These are phyloP conservation scores for Xylophagus ater DNA, from an alignment of 2,888 invertebrate genomes.

Conservation along the genomic window DNA sequence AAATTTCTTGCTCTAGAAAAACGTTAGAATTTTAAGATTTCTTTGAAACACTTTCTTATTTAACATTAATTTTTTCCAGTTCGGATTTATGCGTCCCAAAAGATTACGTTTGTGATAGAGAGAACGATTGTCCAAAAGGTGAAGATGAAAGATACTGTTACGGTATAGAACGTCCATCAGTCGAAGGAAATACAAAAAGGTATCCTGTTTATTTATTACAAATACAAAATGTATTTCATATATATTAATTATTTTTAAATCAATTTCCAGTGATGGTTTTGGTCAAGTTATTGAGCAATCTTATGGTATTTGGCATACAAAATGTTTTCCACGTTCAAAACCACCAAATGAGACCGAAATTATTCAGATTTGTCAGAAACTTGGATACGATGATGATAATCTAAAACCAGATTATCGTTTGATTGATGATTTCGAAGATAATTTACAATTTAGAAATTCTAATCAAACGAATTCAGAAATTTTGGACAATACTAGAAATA, in stretches of 20 bases:
- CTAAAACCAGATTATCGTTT: conserved; percentile 30
- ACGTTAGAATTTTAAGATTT: too few species aligned
- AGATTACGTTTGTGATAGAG: conserved; percentile 69
- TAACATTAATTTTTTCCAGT: conserved; percentile 20
- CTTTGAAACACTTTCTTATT: too few species aligned
- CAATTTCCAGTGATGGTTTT: conserved; percentile 41
- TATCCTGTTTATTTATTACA: conserved; percentile 1
- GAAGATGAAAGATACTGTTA: conserved; percentile 62
- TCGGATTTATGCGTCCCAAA: conserved; percentile 51
- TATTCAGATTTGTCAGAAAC: conserved; percentile 45
- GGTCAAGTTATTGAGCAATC: conserved; percentile 56
- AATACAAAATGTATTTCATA: not conserved
- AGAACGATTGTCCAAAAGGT: conserved; percentile 57
- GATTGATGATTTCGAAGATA: conserved; percentile 25
- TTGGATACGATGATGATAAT: conserved; percentile 47
- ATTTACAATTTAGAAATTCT: conserved; percentile 14
- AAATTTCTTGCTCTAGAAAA: too few species aligned
- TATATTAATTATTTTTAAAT: not conserved
- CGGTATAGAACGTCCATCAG: conserved; percentile 36
- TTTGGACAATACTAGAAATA: conserved; percentile 24
- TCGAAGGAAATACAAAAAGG: conserved; percentile 27
- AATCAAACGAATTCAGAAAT: conserved; percentile 26
- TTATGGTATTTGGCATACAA: conserved; percentile 61
- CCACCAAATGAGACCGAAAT: conserved; percentile 43
- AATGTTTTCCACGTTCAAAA: conserved; percentile 48